A percentile compares a stretch with the other conserved stretches of the same genome.
phyloP scores from a whole-genome alignment of 2,797 vertebrate species.

The Sebastes aleutianus region DNA sequence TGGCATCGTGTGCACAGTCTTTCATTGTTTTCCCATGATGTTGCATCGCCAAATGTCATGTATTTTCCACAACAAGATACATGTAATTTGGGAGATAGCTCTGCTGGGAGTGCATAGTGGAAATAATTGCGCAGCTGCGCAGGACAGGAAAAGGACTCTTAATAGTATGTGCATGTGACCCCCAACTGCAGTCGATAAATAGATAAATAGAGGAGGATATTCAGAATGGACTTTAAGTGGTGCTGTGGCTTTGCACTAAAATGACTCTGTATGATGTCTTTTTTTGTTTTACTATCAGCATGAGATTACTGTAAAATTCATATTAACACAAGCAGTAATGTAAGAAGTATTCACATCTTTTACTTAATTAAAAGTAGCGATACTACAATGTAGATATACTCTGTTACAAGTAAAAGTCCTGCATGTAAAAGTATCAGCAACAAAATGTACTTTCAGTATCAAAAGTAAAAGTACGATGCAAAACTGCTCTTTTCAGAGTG shows the following conservation, averaged over 20 bases:
- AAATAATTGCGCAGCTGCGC: slow-evolving; percentile 75
- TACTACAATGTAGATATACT: not conserved
- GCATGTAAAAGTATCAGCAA: not conserved
- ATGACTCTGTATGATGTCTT: not conserved
- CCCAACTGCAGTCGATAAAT: slow-evolving; percentile 37
- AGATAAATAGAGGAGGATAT: slow-evolving; percentile 31
- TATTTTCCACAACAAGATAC: slow-evolving; percentile 69
- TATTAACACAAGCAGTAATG: not conserved
- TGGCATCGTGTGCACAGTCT: slow-evolving; percentile 40
- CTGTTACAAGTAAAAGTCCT: not conserved
- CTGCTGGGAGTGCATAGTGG: slow-evolving; percentile 61
- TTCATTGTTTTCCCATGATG: slow-evolving; percentile 63
- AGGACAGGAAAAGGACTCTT: slow-evolving; percentile 56
- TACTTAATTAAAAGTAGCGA: not conserved
- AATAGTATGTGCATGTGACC: slow-evolving; percentile 46
- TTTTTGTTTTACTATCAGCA: not conserved
- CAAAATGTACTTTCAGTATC: not conserved
- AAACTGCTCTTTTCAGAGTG: not conserved
- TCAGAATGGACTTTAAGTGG: slow-evolving; percentile 18
- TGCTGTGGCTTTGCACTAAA: not conserved
- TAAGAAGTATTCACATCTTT: not conserved
- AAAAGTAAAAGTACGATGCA: not conserved
- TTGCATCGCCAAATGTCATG: slow-evolving; percentile 62
- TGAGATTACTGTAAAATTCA: not conserved
- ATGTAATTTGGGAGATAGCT: slow-evolving; percentile 71